Evolutionary conservation across 2,888 invertebrate species (phyloP).

Genomic region (Morpho helenor): DNA sequence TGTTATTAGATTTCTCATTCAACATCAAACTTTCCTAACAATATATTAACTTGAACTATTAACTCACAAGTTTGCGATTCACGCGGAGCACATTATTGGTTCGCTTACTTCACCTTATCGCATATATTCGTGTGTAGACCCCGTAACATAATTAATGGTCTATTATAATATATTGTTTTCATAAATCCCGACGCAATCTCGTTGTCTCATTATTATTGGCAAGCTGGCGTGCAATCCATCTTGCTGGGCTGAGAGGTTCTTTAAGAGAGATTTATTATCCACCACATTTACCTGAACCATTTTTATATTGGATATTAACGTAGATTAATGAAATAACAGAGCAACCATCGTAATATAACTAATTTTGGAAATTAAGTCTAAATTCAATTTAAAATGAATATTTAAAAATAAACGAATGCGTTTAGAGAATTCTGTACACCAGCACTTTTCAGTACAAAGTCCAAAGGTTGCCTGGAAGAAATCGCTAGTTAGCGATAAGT

Average conservation of each 20-base stretch:
- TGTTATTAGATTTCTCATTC: no score
- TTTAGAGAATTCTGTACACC: no score
- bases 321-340: not conserved
- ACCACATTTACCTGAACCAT: slow-evolving; percentile 24
- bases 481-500: no score
- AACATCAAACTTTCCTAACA: no score
- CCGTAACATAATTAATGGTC: slow-evolving; percentile 11
- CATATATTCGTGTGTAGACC: not conserved
- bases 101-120: slow-evolving; percentile 2
- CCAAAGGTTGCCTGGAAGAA: no score
- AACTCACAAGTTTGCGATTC: not conserved
- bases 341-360: not conserved
- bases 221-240: slow-evolving; percentile 28
- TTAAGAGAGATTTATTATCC: slow-evolving; percentile 29
- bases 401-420: no score
- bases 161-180: slow-evolving; percentile 25
- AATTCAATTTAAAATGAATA: no score
- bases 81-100: not conserved
- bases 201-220: slow-evolving; percentile 29
- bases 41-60: no score
- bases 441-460: no score
- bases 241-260: slow-evolving; percentile 21
- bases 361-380: no score
- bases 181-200: slow-evolving; percentile 20
- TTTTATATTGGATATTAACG: slow-evolving; percentile 22